A percentile compares a stretch with the other conserved stretches of the same genome.
Evolutionary conservation across 1,140 invertebrate species (phyloP).

Genomic region (Caerostris darwini): DNA sequence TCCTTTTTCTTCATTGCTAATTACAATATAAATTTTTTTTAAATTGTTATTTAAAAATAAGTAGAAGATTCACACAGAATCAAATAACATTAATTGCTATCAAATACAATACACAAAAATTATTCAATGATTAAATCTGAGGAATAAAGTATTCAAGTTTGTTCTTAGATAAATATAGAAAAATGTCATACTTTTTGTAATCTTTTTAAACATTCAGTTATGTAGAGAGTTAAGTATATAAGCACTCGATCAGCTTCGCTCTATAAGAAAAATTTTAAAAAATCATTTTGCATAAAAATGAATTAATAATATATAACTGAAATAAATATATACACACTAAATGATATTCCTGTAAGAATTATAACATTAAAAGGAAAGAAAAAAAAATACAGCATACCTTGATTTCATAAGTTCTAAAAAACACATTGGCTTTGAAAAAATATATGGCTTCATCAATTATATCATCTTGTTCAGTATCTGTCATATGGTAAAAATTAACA

Average conservation of each 20-base stretch:
- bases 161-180: no score
- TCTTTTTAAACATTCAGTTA: constrained; percentile 98
- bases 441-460: constrained; percentile 98
- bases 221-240: constrained; percentile 99
- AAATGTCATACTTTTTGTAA: constrained; percentile 87
- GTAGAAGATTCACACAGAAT: no score
- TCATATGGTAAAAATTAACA: neutral
- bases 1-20: no score
- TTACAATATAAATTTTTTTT: no score
- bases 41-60: no score
- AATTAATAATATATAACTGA: neutral
- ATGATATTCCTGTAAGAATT: no score
- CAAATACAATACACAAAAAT: no score
- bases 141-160: no score
- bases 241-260: constrained; percentile 96
- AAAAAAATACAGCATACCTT: no score
- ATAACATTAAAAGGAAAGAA: neutral
- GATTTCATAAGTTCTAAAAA: constrained; percentile 95
- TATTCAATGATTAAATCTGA: no score
- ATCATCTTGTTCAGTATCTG: constrained; percentile 86
- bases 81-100: no score
- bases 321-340: no score
- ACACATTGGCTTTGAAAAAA: constrained; percentile 99
- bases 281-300: neutral
- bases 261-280: constrained; percentile 83